These are phyloP conservation scores for Priocnemis perturbator DNA, from an alignment of 2,888 invertebrate genomes.

Conservation along the genomic window DNA sequence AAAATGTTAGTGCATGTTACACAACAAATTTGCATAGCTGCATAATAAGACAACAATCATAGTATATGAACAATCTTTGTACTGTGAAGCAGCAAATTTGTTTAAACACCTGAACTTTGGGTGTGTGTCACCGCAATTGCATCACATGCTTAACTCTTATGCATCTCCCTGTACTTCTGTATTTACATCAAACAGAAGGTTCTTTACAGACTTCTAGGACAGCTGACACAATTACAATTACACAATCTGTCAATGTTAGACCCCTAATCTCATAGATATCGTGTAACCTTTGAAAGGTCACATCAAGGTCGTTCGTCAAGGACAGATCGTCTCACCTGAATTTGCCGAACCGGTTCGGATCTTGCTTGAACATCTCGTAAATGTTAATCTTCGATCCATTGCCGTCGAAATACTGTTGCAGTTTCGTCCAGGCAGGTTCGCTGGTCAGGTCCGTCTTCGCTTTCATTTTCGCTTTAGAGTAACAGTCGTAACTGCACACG, in stretches of 20 bases:
- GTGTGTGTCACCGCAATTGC: background rate
- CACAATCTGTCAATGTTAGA: too few species aligned
- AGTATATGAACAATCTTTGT: too few species aligned
- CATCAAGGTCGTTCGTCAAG: conserved; percentile 63
- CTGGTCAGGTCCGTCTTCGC: conserved; percentile 77
- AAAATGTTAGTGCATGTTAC: background rate
- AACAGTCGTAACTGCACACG: conserved; percentile 15
- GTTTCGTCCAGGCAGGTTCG: conserved; percentile 85
- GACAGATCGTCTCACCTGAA: conserved; percentile 83
- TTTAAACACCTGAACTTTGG: background rate
- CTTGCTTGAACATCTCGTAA: conserved; percentile 86
- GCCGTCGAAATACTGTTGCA: conserved; percentile 84
- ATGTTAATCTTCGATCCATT: conserved; percentile 88
- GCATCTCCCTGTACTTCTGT: too few species aligned
- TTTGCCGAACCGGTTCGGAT: conserved; percentile 89
- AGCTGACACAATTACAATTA: too few species aligned
- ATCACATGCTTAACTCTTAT: background rate
- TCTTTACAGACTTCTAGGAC: too few species aligned
- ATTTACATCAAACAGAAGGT: too few species aligned
- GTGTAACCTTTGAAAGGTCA: conserved; percentile 56
- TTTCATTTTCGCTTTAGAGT: conserved; percentile 73
- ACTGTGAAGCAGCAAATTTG: too few species aligned
- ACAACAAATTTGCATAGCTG: too few species aligned
- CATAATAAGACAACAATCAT: too few species aligned
- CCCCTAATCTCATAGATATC: too few species aligned